Evolutionary conservation across 2,888 invertebrate genomes (phyloP).

Genomic region (Malacosoma neustria): DNA sequence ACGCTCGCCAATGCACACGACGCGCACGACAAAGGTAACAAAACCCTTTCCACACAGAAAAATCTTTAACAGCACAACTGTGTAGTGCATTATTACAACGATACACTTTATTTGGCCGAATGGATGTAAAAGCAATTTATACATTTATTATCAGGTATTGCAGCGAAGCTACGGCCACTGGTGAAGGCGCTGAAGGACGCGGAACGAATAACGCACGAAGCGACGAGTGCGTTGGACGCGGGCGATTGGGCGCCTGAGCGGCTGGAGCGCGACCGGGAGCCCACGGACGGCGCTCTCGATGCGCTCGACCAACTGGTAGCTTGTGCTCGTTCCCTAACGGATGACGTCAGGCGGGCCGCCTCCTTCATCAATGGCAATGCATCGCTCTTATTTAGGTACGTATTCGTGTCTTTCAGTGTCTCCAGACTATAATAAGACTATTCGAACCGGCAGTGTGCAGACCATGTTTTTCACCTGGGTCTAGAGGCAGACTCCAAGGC

Average conservation of each 20-base stretch:
- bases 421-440: too few relatives aligned
- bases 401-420: too few relatives aligned
- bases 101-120: too few relatives aligned
- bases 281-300: slow-evolving; percentile 80
- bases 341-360: slow-evolving; percentile 91
- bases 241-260: slow-evolving; percentile 86
- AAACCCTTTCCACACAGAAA: too few relatives aligned
- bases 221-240: slow-evolving; percentile 82
- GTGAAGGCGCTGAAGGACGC: slow-evolving; percentile 87
- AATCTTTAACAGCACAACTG: too few relatives aligned
- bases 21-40: slow-evolving; percentile 85
- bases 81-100: too few relatives aligned
- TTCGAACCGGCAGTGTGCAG: too few relatives aligned
- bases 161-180: slow-evolving; percentile 83
- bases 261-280: slow-evolving; percentile 67
- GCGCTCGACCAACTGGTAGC: slow-evolving; percentile 92
- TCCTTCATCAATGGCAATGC: slow-evolving; percentile 94
- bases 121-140: too few relatives aligned
- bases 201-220: slow-evolving; percentile 85
- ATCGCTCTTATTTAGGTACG: slow-evolving; percentile 82
- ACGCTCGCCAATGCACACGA: slow-evolving; percentile 89
- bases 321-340: slow-evolving; percentile 89
- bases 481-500: too few relatives aligned
- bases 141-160: slow-evolving; percentile 58
- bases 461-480: too few relatives aligned